Evolutionary conservation across 2,113 vertebrate genomes (phyloP).

Genomic region (Hiodon tergisus): DNA sequence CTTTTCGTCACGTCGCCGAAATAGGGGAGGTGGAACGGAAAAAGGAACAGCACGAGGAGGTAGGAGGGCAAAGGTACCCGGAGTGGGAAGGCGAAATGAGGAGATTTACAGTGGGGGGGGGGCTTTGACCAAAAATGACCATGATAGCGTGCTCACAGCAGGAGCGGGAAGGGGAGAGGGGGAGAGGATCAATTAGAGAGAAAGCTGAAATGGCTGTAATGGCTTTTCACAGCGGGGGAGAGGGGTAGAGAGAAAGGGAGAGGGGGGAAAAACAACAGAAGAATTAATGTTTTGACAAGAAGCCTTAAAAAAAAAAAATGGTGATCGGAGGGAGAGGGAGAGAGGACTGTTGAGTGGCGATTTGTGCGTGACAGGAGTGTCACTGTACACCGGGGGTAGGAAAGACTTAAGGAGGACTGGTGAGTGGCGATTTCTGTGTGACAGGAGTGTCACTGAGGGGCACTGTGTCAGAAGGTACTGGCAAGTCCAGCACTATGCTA

Average conservation of each 20-base stretch:
- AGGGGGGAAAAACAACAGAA: constrained; percentile 39
- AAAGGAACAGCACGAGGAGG: neutral
- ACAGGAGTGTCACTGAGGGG: constrained; percentile 29
- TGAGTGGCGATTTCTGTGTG: constrained; percentile 34
- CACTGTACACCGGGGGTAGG: neutral
- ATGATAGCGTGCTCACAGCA: constrained; percentile 57
- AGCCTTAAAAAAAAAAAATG: constrained; percentile 44
- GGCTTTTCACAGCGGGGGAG: constrained; percentile 60
- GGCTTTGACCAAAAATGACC: constrained; percentile 53
- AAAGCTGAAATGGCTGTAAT: constrained; percentile 56
- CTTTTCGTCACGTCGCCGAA: neutral
- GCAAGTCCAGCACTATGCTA: neutral
- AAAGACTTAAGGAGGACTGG: constrained; percentile 7
- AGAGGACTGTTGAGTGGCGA: constrained; percentile 31
- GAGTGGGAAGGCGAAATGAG: constrained; percentile 30
- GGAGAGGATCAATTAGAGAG: constrained; percentile 65
- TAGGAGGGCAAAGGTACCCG: constrained; percentile 15
- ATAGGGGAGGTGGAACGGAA: constrained; percentile 24
- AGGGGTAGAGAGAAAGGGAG: constrained; percentile 34
- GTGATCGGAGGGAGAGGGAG: constrained; percentile 28
- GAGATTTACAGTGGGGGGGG: neutral
- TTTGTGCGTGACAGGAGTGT: constrained; percentile 40
- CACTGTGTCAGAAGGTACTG: neutral
- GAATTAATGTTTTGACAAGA: constrained; percentile 48
- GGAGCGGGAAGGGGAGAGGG: constrained; percentile 45